Conservation (phyloP, 1,140 invertebrate species). For the Tetramorium alpestre region DNA sequence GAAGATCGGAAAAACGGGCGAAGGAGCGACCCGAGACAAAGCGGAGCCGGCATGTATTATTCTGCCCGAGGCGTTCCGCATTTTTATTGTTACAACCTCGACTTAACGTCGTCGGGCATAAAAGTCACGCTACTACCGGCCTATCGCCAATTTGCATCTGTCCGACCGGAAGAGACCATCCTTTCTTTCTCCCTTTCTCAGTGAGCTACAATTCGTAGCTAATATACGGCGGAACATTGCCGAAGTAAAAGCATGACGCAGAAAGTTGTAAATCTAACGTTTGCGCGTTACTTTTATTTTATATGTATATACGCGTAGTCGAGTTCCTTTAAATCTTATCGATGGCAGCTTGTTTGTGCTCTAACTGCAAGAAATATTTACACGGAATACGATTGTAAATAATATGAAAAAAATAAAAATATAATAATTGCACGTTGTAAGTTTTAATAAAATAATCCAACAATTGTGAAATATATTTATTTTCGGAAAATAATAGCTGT, state of each 20-base stretch:
- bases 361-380: neutral
- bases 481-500: neutral
- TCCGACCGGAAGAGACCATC: conserved; percentile 42
- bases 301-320: neutral
- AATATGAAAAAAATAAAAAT: neutral
- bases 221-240: conserved; percentile 23
- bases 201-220: conserved; percentile 12
- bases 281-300: neutral
- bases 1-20: neutral
- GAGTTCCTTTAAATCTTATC: conserved; percentile 2
- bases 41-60: conserved; percentile 45
- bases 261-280: conserved; percentile 3
- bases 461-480: neutral
- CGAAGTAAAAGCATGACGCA: neutral
- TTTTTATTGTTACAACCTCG: conserved; percentile 55
- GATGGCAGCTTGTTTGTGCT: neutral
- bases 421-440: neutral
- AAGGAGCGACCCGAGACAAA: conserved; percentile 40
- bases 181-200: neutral
- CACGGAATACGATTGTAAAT: neutral
- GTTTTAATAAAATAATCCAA: neutral
- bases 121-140: conserved; percentile 46
- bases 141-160: conserved; percentile 54
- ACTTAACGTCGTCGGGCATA: conserved; percentile 48
- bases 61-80: conserved; percentile 43